A percentile compares a stretch with the other conserved stretches of the same genome.
phyloP scores from a whole-genome alignment of 2,888 invertebrate genomes.

The Dryobotodes eremita region DNA sequence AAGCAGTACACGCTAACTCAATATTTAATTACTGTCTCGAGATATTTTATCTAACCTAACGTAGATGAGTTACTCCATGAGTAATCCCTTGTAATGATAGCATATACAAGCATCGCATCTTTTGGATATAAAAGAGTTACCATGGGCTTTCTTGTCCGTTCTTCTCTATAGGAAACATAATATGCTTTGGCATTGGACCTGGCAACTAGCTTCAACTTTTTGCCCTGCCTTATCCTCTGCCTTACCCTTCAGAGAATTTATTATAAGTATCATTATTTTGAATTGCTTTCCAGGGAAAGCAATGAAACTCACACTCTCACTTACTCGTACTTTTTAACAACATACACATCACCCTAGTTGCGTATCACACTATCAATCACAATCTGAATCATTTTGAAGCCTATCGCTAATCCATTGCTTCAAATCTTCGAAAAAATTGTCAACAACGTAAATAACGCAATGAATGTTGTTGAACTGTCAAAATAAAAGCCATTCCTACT shows the following conservation, averaged over 20 bases:
- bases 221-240: not conserved
- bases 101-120: not conserved
- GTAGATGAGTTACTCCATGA: constrained; percentile 44
- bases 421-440: too few relatives aligned
- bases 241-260: not conserved
- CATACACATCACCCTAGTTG: too few relatives aligned
- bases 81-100: constrained; percentile 16
- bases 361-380: too few relatives aligned
- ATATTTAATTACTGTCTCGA: constrained; percentile 37
- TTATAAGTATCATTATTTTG: not conserved
- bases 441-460: too few relatives aligned
- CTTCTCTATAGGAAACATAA: too few relatives aligned
- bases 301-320: too few relatives aligned
- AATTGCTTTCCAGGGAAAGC: not conserved
- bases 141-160: not conserved
- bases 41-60: constrained; percentile 14
- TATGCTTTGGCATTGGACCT: not conserved
- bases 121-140: not conserved
- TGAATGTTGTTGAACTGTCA: too few relatives aligned
- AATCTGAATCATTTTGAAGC: too few relatives aligned
- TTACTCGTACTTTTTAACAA: too few relatives aligned
- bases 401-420: too few relatives aligned
- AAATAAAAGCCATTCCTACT: too few relatives aligned
- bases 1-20: constrained; percentile 41
- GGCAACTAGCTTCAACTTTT: not conserved